phyloP scores from a whole-genome alignment of 92 coral and sea anemone species.

The Paramuricea clavata region DNA sequence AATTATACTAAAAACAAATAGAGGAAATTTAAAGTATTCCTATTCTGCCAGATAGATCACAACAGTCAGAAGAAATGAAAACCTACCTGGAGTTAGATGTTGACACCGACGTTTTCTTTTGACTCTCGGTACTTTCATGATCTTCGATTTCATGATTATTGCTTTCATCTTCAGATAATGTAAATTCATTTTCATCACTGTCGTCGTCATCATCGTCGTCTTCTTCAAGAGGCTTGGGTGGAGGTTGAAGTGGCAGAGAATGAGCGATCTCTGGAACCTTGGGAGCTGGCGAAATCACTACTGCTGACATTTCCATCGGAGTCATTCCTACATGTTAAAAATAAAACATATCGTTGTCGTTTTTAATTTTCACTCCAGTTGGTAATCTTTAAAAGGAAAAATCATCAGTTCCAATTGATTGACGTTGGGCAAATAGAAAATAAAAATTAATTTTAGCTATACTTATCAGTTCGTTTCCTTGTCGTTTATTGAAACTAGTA shows the following conservation, averaged over 20 bases:
- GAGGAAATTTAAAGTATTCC: no score
- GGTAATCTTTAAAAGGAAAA: no score
- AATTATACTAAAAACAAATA: no score
- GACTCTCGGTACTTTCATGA: background rate
- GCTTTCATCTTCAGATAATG: background rate
- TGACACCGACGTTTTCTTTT: conserved; percentile 2
- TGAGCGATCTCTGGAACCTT: conserved; percentile 73
- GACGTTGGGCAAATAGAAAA: no score
- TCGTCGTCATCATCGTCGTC: conserved; percentile 48
- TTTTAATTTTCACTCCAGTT: no score
- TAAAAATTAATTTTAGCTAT: no score
- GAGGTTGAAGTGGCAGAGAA: conserved; percentile 58
- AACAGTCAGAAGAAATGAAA: background rate
- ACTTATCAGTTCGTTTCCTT: no score
- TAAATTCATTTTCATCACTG: conserved; percentile 45
- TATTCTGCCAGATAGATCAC: background rate
- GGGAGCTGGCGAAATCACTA: conserved; percentile 81
- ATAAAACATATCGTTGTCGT: background rate
- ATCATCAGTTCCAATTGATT: no score
- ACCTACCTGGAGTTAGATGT: conserved; percentile 8
- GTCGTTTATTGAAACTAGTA: no score
- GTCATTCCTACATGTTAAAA: conserved; percentile 76
- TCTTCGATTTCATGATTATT: conserved; percentile 18
- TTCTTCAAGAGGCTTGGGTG: conserved; percentile 29
- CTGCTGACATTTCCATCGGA: conserved; percentile 96